Conservation (phyloP, 2,797 vertebrate genomes). For the Glossophaga mutica region DNA sequence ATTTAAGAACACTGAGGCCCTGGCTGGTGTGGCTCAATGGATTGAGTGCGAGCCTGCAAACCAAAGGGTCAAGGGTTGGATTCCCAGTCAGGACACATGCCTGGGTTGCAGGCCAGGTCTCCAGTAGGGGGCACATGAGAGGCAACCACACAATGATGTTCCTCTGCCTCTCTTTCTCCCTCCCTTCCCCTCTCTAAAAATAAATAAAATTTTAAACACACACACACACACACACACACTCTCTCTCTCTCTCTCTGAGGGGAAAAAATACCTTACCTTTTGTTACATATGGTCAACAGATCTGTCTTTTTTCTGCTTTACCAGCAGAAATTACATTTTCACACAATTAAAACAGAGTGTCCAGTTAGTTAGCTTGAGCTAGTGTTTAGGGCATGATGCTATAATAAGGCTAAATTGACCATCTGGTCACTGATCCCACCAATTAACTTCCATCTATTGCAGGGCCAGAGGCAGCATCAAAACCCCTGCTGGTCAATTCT, state of each 20-base stretch:
- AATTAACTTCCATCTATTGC: not conserved
- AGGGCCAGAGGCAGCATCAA: conserved; percentile 34
- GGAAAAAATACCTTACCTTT: not conserved
- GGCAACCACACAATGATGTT: too few relatives aligned
- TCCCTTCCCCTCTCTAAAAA: too few relatives aligned
- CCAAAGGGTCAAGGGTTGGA: too few relatives aligned
- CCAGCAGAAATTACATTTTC: conserved; percentile 22
- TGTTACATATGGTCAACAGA: not conserved
- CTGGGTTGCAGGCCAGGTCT: too few relatives aligned
- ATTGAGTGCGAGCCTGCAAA: too few relatives aligned
- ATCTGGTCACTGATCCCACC: not conserved
- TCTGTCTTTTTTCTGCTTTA: conserved; percentile 36
- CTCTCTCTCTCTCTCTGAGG: too few relatives aligned
- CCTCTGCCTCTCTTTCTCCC: too few relatives aligned
- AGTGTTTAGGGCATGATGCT: not conserved
- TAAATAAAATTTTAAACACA: too few relatives aligned
- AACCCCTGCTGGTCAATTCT: not conserved
- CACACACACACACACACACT: too few relatives aligned
- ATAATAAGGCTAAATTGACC: not conserved
- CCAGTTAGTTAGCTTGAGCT: not conserved
- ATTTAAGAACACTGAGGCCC: not conserved
- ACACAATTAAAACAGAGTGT: not conserved
- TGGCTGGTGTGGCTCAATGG: too few relatives aligned
- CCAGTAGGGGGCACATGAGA: too few relatives aligned
- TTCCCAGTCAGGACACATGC: too few relatives aligned